Conservation (phyloP, 2,113 vertebrate genomes). For the Todiramphus saurophagus region DNA sequence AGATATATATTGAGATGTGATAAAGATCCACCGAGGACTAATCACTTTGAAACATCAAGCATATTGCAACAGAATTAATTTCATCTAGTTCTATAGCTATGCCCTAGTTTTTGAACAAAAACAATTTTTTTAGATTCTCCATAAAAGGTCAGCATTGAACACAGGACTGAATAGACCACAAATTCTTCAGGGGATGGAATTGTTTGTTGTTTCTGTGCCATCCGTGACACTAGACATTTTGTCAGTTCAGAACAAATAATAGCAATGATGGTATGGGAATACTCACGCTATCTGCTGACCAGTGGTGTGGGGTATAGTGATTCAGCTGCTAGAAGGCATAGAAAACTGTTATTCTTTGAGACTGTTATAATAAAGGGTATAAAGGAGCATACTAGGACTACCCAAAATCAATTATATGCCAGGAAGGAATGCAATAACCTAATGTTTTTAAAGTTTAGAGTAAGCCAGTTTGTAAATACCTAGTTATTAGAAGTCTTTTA, state of each 20-base stretch:
- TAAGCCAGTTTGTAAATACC: not conserved
- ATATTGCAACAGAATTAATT: not conserved
- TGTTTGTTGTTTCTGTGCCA: not conserved
- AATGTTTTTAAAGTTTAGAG: not conserved
- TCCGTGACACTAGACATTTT: not conserved
- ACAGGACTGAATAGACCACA: not conserved
- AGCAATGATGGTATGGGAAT: not conserved
- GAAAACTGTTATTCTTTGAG: not conserved
- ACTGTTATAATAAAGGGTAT: not conserved
- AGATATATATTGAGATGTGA: not conserved
- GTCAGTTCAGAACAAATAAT: constrained; percentile 32
- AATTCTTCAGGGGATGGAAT: not conserved
- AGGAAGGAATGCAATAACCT: not conserved
- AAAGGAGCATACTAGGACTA: not conserved
- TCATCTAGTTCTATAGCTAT: not conserved
- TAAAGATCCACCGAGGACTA: not conserved
- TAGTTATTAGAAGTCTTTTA: not conserved
- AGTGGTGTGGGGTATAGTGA: not conserved
- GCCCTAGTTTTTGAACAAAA: not conserved
- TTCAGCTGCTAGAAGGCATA: not conserved
- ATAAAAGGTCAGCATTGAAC: not conserved
- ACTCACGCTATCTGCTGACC: not conserved
- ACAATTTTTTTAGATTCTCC: not conserved
- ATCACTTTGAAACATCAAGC: not conserved
- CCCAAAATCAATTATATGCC: not conserved